Conservation (phyloP, 2,888 invertebrate species). For the Pristionchus mayeri region DNA sequence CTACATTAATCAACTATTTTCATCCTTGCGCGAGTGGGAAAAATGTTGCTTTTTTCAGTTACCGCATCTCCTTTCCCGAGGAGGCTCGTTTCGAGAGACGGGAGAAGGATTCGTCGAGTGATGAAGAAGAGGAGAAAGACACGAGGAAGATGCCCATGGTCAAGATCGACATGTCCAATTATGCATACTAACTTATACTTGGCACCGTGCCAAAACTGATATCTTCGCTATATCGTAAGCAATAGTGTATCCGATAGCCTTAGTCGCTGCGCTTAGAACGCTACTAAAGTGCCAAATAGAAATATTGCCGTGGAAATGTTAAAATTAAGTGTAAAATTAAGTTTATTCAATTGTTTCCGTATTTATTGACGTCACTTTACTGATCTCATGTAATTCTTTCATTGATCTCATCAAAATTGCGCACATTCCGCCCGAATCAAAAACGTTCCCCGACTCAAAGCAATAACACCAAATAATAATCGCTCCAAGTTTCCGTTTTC, state of each 20-base stretch:
- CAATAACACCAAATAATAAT: no score
- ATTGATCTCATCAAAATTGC: slow-evolving; percentile 38
- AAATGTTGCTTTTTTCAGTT: slow-evolving; percentile 59
- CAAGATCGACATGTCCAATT: slow-evolving; percentile 76
- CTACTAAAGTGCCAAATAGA: no score
- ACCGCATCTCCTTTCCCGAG: slow-evolving; percentile 72
- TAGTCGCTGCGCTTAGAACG: no score
- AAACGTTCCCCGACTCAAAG: no score
- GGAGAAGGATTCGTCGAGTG: slow-evolving; percentile 60
- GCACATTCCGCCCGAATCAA: no score
- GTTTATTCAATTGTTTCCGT: slow-evolving; percentile 18
- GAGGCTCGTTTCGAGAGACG: slow-evolving; percentile 22
- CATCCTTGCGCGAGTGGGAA: neutral
- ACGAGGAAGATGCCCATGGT: slow-evolving; percentile 69
- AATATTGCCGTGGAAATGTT: neutral
- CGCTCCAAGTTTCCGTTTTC: no score
- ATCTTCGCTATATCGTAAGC: neutral
- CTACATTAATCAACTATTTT: no score
- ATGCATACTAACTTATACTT: slow-evolving; percentile 65
- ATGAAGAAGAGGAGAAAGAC: slow-evolving; percentile 67
- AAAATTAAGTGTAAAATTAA: neutral
- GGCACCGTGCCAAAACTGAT: no score
- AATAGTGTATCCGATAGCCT: neutral
- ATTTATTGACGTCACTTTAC: slow-evolving; percentile 33
- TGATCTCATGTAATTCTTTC: slow-evolving; percentile 44